These are phyloP conservation scores for Orestias chungarensis DNA, from an alignment of 2,797 vertebrate species.

Conservation along the genomic window DNA sequence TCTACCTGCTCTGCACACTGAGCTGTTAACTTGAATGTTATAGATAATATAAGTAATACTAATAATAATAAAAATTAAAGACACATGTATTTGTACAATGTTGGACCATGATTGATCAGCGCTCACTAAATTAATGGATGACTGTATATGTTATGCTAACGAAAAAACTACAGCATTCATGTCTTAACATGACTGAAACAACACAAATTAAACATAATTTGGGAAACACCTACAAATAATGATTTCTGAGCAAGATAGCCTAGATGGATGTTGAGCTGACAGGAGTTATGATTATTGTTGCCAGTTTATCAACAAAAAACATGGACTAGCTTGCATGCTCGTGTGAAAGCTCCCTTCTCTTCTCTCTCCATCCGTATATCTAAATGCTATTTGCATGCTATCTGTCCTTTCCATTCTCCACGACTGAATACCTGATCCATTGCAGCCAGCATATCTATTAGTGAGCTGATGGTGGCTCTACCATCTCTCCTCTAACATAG, in stretches of 20 bases:
- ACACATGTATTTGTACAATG: not conserved
- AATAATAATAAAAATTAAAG: no score
- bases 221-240: not conserved
- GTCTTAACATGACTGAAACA: not conserved
- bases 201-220: not conserved
- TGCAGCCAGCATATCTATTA: conserved; percentile 40
- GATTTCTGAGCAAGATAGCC: conserved; percentile 10
- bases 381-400: conserved; percentile 43
- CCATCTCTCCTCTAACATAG: conserved; percentile 33
- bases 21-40: no score
- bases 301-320: conserved; percentile 8
- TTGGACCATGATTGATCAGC: no score
- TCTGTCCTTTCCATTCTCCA: conserved; percentile 41
- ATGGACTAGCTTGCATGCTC: not conserved
- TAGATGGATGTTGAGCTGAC: not conserved
- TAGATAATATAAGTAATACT: no score
- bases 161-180: not conserved
- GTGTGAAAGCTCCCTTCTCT: conserved; percentile 16
- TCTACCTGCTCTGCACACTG: no score
- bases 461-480: conserved; percentile 37
- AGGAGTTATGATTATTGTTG: conserved; percentile 3
- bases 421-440: conserved; percentile 41
- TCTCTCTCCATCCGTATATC: conserved; percentile 6
- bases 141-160: not conserved
- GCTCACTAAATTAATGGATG: not conserved